Conservation (phyloP, 2,113 vertebrate species). For the Heterochromis multidens region DNA sequence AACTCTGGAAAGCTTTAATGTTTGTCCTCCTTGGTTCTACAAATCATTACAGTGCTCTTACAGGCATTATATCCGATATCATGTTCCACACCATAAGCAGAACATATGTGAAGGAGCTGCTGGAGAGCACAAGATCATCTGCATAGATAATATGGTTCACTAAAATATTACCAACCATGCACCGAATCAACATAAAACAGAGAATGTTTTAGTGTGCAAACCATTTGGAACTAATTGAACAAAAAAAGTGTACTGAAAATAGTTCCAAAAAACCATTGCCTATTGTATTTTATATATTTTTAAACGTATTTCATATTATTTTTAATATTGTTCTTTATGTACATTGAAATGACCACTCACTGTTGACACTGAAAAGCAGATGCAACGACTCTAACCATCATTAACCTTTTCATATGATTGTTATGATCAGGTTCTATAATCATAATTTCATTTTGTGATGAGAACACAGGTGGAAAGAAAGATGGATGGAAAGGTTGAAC, state of each 20-base stretch:
- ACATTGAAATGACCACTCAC: neutral
- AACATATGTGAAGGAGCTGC: neutral
- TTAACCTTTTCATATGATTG: constrained; percentile 57
- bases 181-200: too few species aligned
- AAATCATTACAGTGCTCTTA: neutral
- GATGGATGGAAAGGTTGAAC: constrained; percentile 60
- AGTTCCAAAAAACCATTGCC: neutral
- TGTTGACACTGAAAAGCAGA: neutral
- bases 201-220: neutral
- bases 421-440: constrained; percentile 53
- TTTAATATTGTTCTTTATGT: neutral
- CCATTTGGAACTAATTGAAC: neutral
- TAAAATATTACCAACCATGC: neutral
- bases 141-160: neutral
- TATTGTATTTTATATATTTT: neutral
- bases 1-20: neutral
- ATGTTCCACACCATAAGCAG: neutral
- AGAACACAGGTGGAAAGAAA: constrained; percentile 40
- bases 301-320: too few species aligned
- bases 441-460: constrained; percentile 37
- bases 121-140: neutral
- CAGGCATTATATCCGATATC: neutral
- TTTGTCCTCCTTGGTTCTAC: neutral
- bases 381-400: neutral
- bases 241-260: neutral